phyloP scores from a whole-genome alignment of 2,113 vertebrate species.

The Porphyrio hochstetteri region DNA sequence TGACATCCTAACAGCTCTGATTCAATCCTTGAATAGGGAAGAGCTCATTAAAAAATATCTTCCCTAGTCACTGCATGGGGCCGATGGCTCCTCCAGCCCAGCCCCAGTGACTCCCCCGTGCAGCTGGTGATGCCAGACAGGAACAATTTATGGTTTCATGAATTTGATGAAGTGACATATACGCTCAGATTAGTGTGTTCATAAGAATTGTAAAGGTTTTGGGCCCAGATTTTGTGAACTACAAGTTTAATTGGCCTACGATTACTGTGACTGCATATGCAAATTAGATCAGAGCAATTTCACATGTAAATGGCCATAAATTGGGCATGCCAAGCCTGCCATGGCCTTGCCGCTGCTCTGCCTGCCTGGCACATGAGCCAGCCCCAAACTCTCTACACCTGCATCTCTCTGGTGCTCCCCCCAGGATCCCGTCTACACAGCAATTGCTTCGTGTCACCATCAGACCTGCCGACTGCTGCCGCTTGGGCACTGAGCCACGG shows the following conservation, averaged over 20 bases:
- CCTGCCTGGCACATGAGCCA: fast-evolving
- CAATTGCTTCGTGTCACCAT: fast-evolving
- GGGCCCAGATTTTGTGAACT: slow-evolving; percentile 48
- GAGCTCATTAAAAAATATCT: slow-evolving; percentile 68
- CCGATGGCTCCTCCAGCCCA: slow-evolving; percentile 55
- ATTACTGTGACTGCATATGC: slow-evolving; percentile 51
- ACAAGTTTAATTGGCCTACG: slow-evolving; percentile 54
- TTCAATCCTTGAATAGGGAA: slow-evolving; percentile 63
- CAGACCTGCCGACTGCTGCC: fast-evolving
- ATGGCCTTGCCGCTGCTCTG: background rate
- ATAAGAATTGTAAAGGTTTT: slow-evolving; percentile 61
- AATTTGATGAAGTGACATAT: slow-evolving; percentile 69
- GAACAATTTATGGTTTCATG: slow-evolving; percentile 65
- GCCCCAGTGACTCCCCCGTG: slow-evolving; percentile 9
- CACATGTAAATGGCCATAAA: slow-evolving; percentile 51
- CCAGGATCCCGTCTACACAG: background rate
- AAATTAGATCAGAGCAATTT: slow-evolving; percentile 51
- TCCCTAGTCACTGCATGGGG: slow-evolving; percentile 46
- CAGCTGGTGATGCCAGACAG: slow-evolving; percentile 66
- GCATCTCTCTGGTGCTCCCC: background rate
- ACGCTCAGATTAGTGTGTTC: slow-evolving; percentile 50
- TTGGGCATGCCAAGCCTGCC: background rate
- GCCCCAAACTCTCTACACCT: background rate
- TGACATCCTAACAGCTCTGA: slow-evolving; percentile 63
- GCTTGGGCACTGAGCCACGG: fast-evolving